Evolutionary conservation across 2,797 vertebrate genomes (phyloP).

Genomic region (Enteromius paludinosus): DNA sequence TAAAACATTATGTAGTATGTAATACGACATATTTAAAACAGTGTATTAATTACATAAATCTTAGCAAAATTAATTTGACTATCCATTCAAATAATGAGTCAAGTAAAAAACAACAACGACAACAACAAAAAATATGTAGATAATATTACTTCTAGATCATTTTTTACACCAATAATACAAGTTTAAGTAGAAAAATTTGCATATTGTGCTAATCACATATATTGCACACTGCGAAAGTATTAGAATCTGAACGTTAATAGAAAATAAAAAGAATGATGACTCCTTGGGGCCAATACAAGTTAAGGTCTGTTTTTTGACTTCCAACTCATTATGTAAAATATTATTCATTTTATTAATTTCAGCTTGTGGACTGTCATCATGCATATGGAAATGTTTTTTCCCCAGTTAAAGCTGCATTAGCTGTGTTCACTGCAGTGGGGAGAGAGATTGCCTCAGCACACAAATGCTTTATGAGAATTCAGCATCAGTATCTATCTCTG

Average conservation of each 20-base stretch:
- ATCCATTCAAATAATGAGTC: background rate
- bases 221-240: background rate
- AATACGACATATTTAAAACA: background rate
- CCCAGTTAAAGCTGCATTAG: constrained; percentile 38
- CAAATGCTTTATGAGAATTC: constrained; percentile 51
- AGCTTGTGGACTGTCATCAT: constrained; percentile 21
- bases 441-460: constrained; percentile 43
- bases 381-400: constrained; percentile 28
- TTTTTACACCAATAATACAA: background rate
- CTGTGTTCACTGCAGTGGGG: constrained; percentile 25
- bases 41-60: background rate
- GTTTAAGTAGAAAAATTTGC: background rate
- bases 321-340: constrained; percentile 37
- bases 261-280: background rate
- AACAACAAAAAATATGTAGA: background rate
- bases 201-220: background rate
- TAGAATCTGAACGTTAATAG: background rate
- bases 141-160: background rate
- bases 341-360: constrained; percentile 45
- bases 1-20: too few relatives aligned
- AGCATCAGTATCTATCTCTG: constrained; percentile 51
- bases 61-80: background rate
- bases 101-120: background rate
- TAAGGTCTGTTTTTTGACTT: constrained; percentile 22
- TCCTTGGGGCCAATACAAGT: constrained; percentile 16